A percentile compares a stretch with the other conserved stretches of the same genome.
Conservation (phyloP, 2,888 invertebrate genomes). For the Ochropacha duplaris region DNA sequence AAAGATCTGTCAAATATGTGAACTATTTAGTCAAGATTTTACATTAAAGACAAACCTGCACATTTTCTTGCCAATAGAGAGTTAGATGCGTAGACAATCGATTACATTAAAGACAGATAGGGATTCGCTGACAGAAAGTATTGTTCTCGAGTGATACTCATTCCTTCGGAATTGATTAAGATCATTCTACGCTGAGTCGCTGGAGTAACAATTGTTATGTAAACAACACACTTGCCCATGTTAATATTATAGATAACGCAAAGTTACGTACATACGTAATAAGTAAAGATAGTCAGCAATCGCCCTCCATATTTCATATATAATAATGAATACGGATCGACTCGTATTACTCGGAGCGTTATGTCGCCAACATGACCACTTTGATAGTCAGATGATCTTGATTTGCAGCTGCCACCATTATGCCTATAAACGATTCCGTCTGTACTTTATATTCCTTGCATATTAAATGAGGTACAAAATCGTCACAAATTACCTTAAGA, state of each 20-base stretch:
- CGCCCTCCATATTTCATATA: conserved; percentile 49
- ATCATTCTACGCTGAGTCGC: not conserved
- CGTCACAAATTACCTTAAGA: conserved; percentile 80
- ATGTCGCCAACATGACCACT: conserved; percentile 34
- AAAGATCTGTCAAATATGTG: no score
- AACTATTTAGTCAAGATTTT: no score
- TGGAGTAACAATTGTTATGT: conserved; percentile 30
- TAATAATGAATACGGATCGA: conserved; percentile 49
- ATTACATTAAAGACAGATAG: not conserved
- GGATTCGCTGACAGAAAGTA: not conserved
- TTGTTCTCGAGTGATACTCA: not conserved
- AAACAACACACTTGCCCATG: conserved; percentile 49
- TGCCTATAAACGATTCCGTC: conserved; percentile 52
- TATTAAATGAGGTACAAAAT: conserved; percentile 80
- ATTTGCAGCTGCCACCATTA: conserved; percentile 59
- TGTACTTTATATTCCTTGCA: conserved; percentile 81
- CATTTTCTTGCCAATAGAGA: not conserved
- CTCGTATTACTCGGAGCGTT: conserved; percentile 30
- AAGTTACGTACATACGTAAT: conserved; percentile 69
- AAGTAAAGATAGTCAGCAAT: conserved; percentile 35
- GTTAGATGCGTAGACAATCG: not conserved
- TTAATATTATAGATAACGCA: conserved; percentile 65
- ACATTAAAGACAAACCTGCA: not conserved
- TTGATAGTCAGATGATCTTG: conserved; percentile 68
- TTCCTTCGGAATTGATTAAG: conserved; percentile 16